These are phyloP conservation scores for Arenicola marina DNA, from an alignment of 2,888 invertebrate species.

Conservation along the genomic window DNA sequence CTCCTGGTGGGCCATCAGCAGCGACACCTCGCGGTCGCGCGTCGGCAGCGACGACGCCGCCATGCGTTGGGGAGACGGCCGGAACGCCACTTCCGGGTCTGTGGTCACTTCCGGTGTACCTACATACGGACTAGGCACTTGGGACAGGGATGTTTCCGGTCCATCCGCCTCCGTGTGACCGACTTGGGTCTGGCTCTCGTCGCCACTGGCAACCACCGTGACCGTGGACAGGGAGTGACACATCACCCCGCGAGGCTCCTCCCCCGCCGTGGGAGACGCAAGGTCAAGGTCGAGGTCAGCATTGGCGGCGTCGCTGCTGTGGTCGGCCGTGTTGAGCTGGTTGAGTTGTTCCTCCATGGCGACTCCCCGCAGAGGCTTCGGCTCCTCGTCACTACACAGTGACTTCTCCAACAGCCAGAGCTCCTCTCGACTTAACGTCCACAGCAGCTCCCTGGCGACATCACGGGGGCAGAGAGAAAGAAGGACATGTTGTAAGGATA, in stretches of 20 bases:
- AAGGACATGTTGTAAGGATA: too few species aligned
- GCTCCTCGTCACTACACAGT: slow-evolving; percentile 76
- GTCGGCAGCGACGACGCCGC: too few species aligned
- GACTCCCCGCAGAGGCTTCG: neutral
- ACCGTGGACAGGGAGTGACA: slow-evolving; percentile 32
- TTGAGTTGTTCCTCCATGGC: slow-evolving; percentile 3
- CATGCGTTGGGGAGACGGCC: too few species aligned
- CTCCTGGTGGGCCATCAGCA: slow-evolving; percentile 33
- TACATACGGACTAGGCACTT: too few species aligned
- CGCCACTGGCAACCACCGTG: slow-evolving; percentile 29
- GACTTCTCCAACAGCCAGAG: slow-evolving; percentile 83
- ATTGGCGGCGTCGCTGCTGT: neutral
- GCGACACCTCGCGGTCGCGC: too few species aligned
- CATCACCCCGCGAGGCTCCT: slow-evolving; percentile 22
- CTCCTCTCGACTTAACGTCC: slow-evolving; percentile 84
- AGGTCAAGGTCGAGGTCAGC: slow-evolving; percentile 2
- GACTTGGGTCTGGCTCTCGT: too few species aligned
- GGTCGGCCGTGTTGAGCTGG: neutral
- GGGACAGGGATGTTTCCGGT: too few species aligned
- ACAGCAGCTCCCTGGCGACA: slow-evolving; percentile 84
- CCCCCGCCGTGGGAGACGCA: neutral
- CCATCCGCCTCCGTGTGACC: too few species aligned
- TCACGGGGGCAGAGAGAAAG: too few species aligned
- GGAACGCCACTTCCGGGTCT: too few species aligned
- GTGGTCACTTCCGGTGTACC: too few species aligned